phyloP scores from a whole-genome alignment of 2,797 vertebrate genomes.

The Neosalanx taihuensis region DNA sequence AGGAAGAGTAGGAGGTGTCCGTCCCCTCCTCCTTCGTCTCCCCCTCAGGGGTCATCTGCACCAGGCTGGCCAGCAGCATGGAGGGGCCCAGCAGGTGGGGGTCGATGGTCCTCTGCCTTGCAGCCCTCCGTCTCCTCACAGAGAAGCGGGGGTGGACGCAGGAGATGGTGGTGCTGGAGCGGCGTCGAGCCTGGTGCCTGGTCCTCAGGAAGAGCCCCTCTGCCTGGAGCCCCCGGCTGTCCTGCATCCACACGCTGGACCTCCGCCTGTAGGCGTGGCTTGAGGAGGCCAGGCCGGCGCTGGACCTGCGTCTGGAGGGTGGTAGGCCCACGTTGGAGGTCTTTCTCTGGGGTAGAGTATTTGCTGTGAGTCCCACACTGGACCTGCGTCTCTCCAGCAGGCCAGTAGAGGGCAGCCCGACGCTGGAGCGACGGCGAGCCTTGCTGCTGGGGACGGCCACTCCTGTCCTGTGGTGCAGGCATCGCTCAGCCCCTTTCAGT shows the following conservation, averaged over 20 bases:
- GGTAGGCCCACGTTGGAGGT: slow-evolving; percentile 47
- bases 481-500: slow-evolving; percentile 52
- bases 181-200: slow-evolving; percentile 41
- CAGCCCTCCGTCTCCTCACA: slow-evolving; percentile 52
- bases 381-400: slow-evolving; percentile 72
- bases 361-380: slow-evolving; percentile 33
- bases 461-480: slow-evolving; percentile 39
- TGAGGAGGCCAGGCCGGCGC: not conserved
- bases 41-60: slow-evolving; percentile 64
- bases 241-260: slow-evolving; percentile 40
- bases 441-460: slow-evolving; percentile 77
- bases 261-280: slow-evolving; percentile 34
- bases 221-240: slow-evolving; percentile 19
- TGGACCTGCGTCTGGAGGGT: slow-evolving; percentile 4
- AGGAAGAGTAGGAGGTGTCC: slow-evolving; percentile 32
- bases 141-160: slow-evolving; percentile 71
- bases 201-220: slow-evolving; percentile 8
- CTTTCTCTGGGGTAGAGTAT: slow-evolving; percentile 26
- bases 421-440: slow-evolving; percentile 81
- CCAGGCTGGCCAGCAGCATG: slow-evolving; percentile 72
- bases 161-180: slow-evolving; percentile 69
- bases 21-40: not conserved
- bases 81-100: slow-evolving; percentile 74
- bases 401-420: slow-evolving; percentile 73
- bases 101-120: slow-evolving; percentile 52